Evolutionary conservation across 2,113 vertebrate species (phyloP), one percentile per base, ranked within the genome.

Genomic region (Xerus inauris): DNA sequence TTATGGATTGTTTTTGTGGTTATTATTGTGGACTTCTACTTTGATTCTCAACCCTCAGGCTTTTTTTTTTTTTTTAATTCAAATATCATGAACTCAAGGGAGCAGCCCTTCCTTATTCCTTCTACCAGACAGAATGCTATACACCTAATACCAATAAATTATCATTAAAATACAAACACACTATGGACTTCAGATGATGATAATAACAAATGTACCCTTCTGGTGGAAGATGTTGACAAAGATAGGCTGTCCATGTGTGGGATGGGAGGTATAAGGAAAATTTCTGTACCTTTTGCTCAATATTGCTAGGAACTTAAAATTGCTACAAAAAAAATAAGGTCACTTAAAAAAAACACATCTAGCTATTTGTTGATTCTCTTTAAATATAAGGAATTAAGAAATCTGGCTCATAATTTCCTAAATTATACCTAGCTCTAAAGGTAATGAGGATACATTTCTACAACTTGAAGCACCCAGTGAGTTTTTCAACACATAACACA

Each of bases 371-470:
- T 45, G 13, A 59, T 59, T 84, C 17, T 76, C 38, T 81, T 69
- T 30, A 75, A 91, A 79, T 54, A 71, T 12, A 87, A 87, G 57
- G n/a, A 91, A 96, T 73, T 59, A 59, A 51, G 83, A 89, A 89
- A 72, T 28, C 32, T 30, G 45, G 8, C 3, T 42, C 26, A 38
- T 11, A 79, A 64, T 75, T 93, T 75, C 13, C 32, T 57, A 89
- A 88, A 69, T 64, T 45, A 57, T 1, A 81, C 28, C 3, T 8
- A 72, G 42, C 30, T 94, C 47, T 86, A 57, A 89, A 85, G 71
- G 64, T 64, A 91, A 9, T 12, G 35, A 82, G 28, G 47, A 59
- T 32, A 51, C 20, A n/a, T 64, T 75, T 82, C 54, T 30, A 51
- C 8, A 40, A 42, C 20, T 62, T 45, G n/a, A 75, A 88, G 72